phyloP scores from a whole-genome alignment of 2,797 vertebrate genomes.

The Nyctalus aviator region DNA sequence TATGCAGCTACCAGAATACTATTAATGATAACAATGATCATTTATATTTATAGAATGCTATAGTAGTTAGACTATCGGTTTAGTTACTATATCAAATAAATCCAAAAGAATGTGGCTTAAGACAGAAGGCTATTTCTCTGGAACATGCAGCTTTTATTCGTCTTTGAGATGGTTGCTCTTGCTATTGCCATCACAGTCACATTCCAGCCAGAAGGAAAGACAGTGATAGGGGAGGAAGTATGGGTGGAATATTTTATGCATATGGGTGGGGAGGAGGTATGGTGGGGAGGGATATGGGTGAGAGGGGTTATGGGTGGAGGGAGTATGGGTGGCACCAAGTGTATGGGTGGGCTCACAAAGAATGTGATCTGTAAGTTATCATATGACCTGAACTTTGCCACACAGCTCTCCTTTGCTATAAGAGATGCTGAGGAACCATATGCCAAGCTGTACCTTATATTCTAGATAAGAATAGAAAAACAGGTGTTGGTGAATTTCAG shows the following conservation, averaged over 20 bases:
- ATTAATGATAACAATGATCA: not conserved
- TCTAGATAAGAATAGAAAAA: not conserved
- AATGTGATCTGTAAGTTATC: not conserved
- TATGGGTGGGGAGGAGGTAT: not conserved
- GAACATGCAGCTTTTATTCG: not conserved
- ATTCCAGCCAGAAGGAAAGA: not conserved
- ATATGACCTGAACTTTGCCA: not conserved
- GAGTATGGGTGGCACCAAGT: not conserved
- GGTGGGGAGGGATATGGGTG: not conserved
- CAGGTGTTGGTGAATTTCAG: not conserved
- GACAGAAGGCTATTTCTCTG: not conserved
- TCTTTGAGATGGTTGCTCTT: not conserved
- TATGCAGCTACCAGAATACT: not conserved
- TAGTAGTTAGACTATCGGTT: not conserved
- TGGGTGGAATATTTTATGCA: not conserved
- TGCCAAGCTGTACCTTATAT: not conserved
- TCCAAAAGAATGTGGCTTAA: not conserved
- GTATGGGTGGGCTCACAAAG: not conserved
- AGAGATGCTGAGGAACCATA: not conserved
- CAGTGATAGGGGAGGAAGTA: not conserved
- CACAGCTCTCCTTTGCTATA: not conserved
- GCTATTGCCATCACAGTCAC: not conserved
- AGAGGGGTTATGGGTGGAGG: not conserved
- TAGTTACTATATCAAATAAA: not conserved
- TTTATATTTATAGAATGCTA: not conserved